phyloP scores from a whole-genome alignment of 2,113 vertebrate species.

The Leptobrachium leishanense region DNA sequence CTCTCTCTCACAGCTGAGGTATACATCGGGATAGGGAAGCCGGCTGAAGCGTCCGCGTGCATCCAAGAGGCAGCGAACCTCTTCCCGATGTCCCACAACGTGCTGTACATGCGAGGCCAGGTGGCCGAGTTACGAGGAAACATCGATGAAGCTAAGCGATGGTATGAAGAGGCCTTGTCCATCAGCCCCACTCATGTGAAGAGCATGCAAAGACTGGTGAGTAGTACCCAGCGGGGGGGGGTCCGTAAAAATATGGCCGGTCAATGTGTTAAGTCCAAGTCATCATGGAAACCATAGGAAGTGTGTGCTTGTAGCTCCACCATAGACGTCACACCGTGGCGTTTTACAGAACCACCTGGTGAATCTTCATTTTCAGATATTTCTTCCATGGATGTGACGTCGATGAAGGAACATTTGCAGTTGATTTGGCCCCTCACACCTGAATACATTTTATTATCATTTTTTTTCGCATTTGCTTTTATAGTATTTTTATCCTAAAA shows the following conservation, averaged over 20 bases:
- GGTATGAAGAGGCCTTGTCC: conserved; percentile 97
- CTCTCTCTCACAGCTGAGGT: conserved; percentile 81
- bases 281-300: too few species aligned
- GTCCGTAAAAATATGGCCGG: neutral
- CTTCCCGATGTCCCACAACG: conserved; percentile 93
- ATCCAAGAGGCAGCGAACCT: conserved; percentile 97
- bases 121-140: conserved; percentile 92
- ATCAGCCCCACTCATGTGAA: conserved; percentile 97
- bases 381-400: too few species aligned
- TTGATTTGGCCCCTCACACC: too few species aligned
- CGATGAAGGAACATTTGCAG: too few species aligned
- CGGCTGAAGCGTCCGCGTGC: conserved; percentile 89
- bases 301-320: too few species aligned
- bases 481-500: too few species aligned
- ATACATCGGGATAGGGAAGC: conserved; percentile 93
- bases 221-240: conserved; percentile 45
- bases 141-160: conserved; percentile 89
- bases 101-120: conserved; percentile 94
- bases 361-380: too few species aligned
- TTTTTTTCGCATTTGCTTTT: too few species aligned
- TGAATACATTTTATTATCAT: too few species aligned
- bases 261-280: neutral
- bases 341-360: too few species aligned
- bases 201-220: conserved; percentile 98
- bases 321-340: too few species aligned